Base-by-base conservation (phyloP, 2,888 invertebrate species). In the Cetonia aurata region DNA sequence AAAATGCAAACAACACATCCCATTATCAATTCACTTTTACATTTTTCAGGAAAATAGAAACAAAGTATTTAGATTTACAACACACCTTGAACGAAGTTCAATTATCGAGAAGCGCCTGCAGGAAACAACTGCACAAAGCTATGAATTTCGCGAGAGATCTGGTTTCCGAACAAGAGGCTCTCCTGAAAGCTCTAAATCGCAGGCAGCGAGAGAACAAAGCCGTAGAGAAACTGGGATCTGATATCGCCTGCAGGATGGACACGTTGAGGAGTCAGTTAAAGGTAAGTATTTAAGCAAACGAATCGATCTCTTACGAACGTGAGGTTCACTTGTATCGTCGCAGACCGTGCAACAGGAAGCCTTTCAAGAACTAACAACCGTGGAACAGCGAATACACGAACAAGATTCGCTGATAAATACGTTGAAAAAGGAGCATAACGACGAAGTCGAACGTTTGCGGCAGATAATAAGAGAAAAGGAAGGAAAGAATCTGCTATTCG, bases 311-410 rank as follows among this genome's bases (percentile, higher is more conserved):
- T 12, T 46, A 0, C 37, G 0, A 6, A 13, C 31, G 44, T 46
- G 46, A 12, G 15, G 17, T 71, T 37, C 8, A 33, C 4, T 19
- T 8, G 9, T 12, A 17, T 9, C 25, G 19, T 69, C 80, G 53
- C 74, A 88, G 88, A 85, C 81, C 68, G 87, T 88, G 12, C 87
- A 87, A 76, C 84, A 85, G 74, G 87, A 84, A 66, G 86, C 88
- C 2, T 86, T 84, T 80, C 85, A 87, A 70, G 87, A 88, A 78
- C 80, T 88, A 69, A 83, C 84, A 1, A 83, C 85, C 1, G 86
- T 87, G 0, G 87, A 88, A 74, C 85, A 86, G 75, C 84, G 85
- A 67, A 85, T 88, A 17, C 85, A 83, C 72, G 84, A 84, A 67
- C 87, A 88, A 75, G 85, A 86, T 72, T 75, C 82, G 1, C 81